phyloP scores from a whole-genome alignment of 92 coral and sea anemone species.

The Parazoanthus swiftii region DNA sequence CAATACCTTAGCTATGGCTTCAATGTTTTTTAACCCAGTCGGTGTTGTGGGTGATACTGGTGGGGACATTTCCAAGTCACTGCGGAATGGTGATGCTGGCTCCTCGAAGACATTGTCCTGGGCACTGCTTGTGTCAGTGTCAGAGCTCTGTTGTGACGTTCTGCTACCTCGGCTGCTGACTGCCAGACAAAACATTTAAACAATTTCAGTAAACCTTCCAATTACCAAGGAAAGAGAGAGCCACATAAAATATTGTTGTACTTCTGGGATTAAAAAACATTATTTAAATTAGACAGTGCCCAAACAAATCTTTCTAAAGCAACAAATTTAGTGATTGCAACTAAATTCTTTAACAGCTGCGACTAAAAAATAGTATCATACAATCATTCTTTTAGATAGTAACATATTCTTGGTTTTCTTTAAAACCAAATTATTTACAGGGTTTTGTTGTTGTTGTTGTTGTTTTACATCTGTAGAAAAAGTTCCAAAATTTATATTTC shows the following conservation, averaged over 20 bases:
- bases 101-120: constrained; percentile 85
- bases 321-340: too few species aligned
- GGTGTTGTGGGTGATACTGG: constrained; percentile 72
- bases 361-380: too few species aligned
- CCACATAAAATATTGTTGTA: neutral
- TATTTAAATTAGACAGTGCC: too few species aligned
- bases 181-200: neutral
- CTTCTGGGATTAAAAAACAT: too few species aligned
- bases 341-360: too few species aligned
- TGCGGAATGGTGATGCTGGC: constrained; percentile 79
- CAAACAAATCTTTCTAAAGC: too few species aligned
- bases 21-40: constrained; percentile 55
- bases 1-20: constrained; percentile 71
- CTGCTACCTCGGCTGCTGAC: constrained; percentile 52
- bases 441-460: too few species aligned
- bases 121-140: constrained; percentile 61
- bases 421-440: too few species aligned
- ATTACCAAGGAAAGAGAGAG: neutral
- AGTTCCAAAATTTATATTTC: too few species aligned
- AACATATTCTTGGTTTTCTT: too few species aligned
- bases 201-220: neutral
- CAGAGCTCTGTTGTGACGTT: constrained; percentile 73
- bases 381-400: too few species aligned
- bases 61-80: constrained; percentile 78
- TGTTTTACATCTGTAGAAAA: too few species aligned